These are phyloP conservation scores for Typhlomys cinereus DNA, from an alignment of 2,113 vertebrate genomes.

Conservation along the genomic window DNA sequence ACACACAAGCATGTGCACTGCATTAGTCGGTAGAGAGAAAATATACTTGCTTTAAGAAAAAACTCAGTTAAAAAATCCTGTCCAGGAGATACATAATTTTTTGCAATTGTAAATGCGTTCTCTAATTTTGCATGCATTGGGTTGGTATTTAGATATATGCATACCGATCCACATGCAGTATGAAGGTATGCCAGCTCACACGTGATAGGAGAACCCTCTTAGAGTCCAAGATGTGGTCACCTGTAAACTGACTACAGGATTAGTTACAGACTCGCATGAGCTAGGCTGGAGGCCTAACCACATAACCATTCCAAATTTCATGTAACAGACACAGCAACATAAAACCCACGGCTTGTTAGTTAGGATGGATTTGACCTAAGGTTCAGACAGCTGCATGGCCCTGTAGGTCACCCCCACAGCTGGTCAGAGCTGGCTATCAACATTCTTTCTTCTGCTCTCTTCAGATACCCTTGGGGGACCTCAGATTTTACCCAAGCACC, in stretches of 20 bases:
- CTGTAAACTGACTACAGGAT: not conserved
- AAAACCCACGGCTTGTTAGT: not conserved
- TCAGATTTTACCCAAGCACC: not conserved
- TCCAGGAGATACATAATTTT: not conserved
- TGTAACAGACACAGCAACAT: not conserved
- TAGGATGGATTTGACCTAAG: not conserved
- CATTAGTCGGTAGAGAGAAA: not conserved
- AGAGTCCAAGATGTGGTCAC: not conserved
- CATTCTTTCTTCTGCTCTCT: not conserved
- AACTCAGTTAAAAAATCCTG: not conserved
- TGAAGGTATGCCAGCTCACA: fast-evolving
- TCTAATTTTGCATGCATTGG: not conserved
- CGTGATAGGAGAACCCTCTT: not conserved
- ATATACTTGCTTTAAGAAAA: not conserved
- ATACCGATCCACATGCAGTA: fast-evolving
- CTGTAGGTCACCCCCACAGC: not conserved
- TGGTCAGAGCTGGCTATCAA: fast-evolving
- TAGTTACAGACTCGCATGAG: not conserved
- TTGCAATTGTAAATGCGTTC: not conserved
- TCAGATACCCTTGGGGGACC: not conserved
- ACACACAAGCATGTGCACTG: fast-evolving
- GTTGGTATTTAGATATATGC: not conserved
- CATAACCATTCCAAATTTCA: not conserved
- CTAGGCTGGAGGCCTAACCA: not conserved
- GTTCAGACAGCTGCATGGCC: fast-evolving